Evolutionary conservation across 2,113 vertebrate species (phyloP), one percentile per base, ranked within the genome.

Genomic region (Lipophrys pholis): DNA sequence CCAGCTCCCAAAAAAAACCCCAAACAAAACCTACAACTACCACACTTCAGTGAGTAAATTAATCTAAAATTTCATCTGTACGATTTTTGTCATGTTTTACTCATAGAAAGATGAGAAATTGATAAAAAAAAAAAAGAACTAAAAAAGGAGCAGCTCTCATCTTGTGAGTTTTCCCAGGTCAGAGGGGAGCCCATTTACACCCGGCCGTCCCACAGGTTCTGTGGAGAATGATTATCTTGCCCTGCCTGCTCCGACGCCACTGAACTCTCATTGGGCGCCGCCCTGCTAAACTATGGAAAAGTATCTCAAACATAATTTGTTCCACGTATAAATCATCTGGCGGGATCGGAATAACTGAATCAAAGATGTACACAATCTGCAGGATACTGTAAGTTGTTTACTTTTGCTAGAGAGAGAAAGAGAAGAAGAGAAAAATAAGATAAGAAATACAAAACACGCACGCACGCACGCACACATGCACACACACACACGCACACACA

Each of bases 181-280:
- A 81, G 87, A 88, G 79, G 84, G 90, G 84, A 76, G 83, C 83
- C 87, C 86, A 90, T 91, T 94, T 89, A 89, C 89, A 92, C 86
- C 43, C 77, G 71, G 57, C 83, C 75, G 78, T 85, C 90, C 87
- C 72, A 70, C 76, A 85, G 83, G 82, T 80, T 80, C 81, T 80
- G 86, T 62, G 86, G 82, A 88, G 82, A 85, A 73, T 85, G 78
- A 87, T 90, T 90, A 88, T 89, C 79, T 42, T 57, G 69, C 82
- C 73, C 84, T 81, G 85, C 77, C 80, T 71, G 75, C 70, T 77
- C 76, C 56, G 73, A 83, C 53, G 66, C 65, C 12, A 11, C 49
- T 68, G n/a, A 58, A 45, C 45, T 72, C 58, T 65, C 75, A 71
- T 6, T 51, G 43, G 49, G 17, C 1, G 3, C 61, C 59, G 52